phyloP scores from a whole-genome alignment of 2,888 invertebrate species.

The Coleophora flavipennella region DNA sequence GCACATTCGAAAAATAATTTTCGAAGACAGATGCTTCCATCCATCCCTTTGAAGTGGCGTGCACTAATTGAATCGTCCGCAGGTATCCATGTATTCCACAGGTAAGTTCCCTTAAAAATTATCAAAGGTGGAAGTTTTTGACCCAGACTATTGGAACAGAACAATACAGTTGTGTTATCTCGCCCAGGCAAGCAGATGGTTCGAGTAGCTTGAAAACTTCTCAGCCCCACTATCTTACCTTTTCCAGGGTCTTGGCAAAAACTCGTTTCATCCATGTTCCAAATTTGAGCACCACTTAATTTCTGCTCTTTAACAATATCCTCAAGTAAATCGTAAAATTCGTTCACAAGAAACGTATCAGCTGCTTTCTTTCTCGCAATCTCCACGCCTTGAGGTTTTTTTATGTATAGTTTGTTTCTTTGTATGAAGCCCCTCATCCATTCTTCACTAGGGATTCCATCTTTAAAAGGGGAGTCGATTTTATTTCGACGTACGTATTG shows the following conservation, averaged over 20 bases:
- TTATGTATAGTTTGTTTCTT: slow-evolving; percentile 12
- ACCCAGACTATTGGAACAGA: background rate
- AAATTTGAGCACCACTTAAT: background rate
- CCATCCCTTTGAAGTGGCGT: background rate
- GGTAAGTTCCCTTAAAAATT: background rate
- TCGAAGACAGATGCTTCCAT: slow-evolving; percentile 14
- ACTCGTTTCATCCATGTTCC: background rate
- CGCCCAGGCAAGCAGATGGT: background rate
- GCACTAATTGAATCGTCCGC: background rate
- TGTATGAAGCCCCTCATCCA: slow-evolving; percentile 16
- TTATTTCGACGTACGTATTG: slow-evolving; percentile 21
- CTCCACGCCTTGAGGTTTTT: slow-evolving; percentile 20
- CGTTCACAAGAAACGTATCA: slow-evolving; percentile 15
- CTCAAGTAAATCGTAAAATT: slow-evolving; percentile 12
- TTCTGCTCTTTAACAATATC: background rate
- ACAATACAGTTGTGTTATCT: background rate
- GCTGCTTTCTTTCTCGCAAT: slow-evolving; percentile 16
- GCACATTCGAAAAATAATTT: slow-evolving; percentile 19
- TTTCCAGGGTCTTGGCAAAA: background rate
- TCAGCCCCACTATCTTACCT: background rate
- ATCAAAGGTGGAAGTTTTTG: background rate
- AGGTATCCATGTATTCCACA: background rate
- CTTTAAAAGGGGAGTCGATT: slow-evolving; percentile 12
- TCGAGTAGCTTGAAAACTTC: background rate
- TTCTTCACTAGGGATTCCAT: slow-evolving; percentile 14